A percentile compares a stretch with the other conserved stretches of the same genome.
These are phyloP conservation scores for Hoplodrina ambigua DNA, from an alignment of 2,888 invertebrate species.

Conservation along the genomic window DNA sequence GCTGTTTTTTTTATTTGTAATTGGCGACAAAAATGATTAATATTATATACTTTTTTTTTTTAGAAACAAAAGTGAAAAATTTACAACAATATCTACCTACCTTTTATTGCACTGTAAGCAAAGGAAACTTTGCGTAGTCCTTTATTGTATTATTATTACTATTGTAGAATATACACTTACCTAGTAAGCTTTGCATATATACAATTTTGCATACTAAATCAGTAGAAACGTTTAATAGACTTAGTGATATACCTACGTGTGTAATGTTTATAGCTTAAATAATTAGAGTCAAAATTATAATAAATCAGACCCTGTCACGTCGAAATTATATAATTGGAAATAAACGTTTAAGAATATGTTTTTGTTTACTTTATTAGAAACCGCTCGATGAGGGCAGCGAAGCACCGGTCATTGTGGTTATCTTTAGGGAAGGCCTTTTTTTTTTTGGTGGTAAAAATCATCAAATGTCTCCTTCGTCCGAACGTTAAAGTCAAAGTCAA, in stretches of 20 bases:
- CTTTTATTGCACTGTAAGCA: background rate
- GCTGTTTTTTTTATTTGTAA: background rate
- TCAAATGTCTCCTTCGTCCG: too few species aligned
- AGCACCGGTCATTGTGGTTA: too few species aligned
- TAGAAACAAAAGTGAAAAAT: background rate
- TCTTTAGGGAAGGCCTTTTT: too few species aligned
- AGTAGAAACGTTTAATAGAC: conserved; percentile 5
- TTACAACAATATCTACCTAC: too few species aligned
- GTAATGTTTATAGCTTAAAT: conserved; percentile 14
- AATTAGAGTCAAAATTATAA: conserved; percentile 20
- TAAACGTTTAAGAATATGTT: conserved; percentile 43
- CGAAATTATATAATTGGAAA: conserved; percentile 37
- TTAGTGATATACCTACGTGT: conserved; percentile 2
- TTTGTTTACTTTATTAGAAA: conserved; percentile 1
- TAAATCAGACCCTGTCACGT: conserved; percentile 15
- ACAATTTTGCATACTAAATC: background rate
- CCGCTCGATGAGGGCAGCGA: too few species aligned
- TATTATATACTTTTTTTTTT: background rate
- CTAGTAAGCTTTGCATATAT: background rate
- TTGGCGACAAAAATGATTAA: background rate
- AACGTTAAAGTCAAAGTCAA: too few species aligned
- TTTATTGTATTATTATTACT: background rate
- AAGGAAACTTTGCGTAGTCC: background rate
- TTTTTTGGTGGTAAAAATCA: too few species aligned
- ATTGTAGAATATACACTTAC: background rate